Base-by-base conservation (phyloP, 2,113 vertebrate species). In the Coturnix japonica region DNA sequence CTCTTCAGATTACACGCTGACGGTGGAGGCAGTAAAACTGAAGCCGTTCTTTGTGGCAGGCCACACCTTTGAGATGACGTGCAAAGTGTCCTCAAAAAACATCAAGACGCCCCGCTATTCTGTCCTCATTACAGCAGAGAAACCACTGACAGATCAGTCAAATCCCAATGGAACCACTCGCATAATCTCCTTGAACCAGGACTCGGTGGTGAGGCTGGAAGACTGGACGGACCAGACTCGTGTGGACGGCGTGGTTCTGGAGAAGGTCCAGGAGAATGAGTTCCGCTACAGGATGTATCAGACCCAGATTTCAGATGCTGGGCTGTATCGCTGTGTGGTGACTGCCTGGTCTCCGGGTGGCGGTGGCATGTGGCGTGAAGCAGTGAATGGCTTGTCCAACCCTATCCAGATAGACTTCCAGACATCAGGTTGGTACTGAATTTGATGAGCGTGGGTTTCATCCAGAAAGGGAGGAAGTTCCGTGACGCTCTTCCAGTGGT, bases 21-120 rank as follows among this genome's bases (percentile, higher is more conserved):
- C 97, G 37, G 98, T 98, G 93, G 97, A 97, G 91, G 99, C 99
- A 0, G 97, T 96, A 49, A 98, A 97, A 37, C 30, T 98, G 44
- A 98, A 98, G 75, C 98, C 98, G 1, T 98, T 98, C 69, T 98
- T 98, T 2, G 98, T 97, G 49, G 98, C 98, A 13, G 99, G 99
- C n/a, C 98, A 98, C 25, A 99, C 98, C 6, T 99, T 99, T 76
- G 99, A 99, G 97, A 99, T 99, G 99, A 98, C 97, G 11, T 99
- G 99, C 96, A 96, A 96, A 28, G 98, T 99, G 39, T 96, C 95
- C 72, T 97, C 97, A 1, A 96, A 98, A 83, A 98, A 99, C 93
- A 97, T 99, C n/a, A 98, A 98, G 86, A 98, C 98, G 0, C 98
- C 98, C 0, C 98, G 98, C 31, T 99, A 98, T 70, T 99, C 99